These are phyloP conservation scores for Molossus alvarezi DNA, from an alignment of 2,797 vertebrate genomes.

Conservation along the genomic window DNA sequence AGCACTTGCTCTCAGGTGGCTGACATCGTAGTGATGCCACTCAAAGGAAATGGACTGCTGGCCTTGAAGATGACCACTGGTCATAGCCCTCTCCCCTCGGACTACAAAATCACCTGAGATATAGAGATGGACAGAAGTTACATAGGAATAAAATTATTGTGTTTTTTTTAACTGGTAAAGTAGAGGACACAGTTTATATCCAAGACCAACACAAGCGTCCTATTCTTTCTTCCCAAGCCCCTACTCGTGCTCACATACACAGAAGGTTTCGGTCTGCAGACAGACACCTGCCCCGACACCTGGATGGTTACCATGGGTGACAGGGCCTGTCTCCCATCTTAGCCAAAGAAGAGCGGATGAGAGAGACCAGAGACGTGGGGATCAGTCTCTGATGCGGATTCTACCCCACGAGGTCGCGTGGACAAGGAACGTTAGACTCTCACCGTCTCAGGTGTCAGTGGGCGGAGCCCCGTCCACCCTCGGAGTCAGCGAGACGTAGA, in stretches of 20 bases:
- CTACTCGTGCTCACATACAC: background rate
- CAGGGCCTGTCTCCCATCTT: background rate
- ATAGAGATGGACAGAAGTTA: background rate
- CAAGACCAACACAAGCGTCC: background rate
- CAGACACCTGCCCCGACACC: background rate
- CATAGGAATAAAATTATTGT: background rate
- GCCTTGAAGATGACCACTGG: background rate
- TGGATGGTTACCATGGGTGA: background rate
- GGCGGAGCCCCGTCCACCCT: background rate
- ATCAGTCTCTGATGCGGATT: background rate
- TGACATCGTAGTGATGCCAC: background rate
- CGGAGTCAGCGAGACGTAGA: background rate
- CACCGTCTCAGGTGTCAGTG: background rate
- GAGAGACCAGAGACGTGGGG: background rate
- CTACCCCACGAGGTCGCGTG: background rate
- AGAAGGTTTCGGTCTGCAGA: background rate
- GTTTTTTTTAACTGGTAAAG: background rate
- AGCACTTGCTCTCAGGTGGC: background rate
- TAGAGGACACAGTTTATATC: background rate
- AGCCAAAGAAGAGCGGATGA: background rate
- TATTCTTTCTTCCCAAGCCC: background rate
- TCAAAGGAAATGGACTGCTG: background rate
- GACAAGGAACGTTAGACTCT: background rate
- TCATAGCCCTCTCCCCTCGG: background rate
- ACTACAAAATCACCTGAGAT: slow-evolving; percentile 6